phyloP scores from a whole-genome alignment of 2,888 invertebrate genomes.

The Drosophila neoperkinsi region DNA sequence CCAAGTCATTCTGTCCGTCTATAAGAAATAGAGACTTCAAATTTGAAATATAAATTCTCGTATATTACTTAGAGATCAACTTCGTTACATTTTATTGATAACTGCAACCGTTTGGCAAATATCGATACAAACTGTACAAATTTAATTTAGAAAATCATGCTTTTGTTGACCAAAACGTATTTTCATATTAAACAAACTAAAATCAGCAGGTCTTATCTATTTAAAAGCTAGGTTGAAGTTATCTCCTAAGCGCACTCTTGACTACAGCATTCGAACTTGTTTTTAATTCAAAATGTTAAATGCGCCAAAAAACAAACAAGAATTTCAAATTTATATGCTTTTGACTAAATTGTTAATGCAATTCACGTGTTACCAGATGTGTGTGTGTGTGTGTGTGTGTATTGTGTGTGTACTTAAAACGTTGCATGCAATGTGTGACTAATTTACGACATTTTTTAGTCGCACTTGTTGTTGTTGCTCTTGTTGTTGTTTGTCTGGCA shows the following conservation, averaged over 20 bases:
- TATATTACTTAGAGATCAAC: no score
- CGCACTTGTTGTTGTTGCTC: slow-evolving; percentile 43
- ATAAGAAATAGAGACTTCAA: neutral
- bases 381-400: slow-evolving; percentile 4
- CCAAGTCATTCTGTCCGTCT: neutral
- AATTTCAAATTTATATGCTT: neutral
- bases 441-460: slow-evolving; percentile 52
- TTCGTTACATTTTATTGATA: neutral
- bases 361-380: neutral
- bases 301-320: neutral
- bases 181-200: neutral
- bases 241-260: neutral
- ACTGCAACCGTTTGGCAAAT: neutral
- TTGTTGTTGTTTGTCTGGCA: slow-evolving; percentile 56
- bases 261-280: neutral
- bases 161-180: neutral
- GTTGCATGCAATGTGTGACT: slow-evolving; percentile 66
- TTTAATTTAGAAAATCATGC: neutral
- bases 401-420: slow-evolving; percentile 44
- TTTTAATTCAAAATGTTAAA: neutral
- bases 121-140: neutral
- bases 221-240: neutral
- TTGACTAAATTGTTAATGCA: slow-evolving; percentile 1
- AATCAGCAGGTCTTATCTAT: neutral
- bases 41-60: neutral